These are phyloP conservation scores for Prenolepis imparis DNA, from an alignment of 2,888 invertebrate genomes.

Conservation along the genomic window DNA sequence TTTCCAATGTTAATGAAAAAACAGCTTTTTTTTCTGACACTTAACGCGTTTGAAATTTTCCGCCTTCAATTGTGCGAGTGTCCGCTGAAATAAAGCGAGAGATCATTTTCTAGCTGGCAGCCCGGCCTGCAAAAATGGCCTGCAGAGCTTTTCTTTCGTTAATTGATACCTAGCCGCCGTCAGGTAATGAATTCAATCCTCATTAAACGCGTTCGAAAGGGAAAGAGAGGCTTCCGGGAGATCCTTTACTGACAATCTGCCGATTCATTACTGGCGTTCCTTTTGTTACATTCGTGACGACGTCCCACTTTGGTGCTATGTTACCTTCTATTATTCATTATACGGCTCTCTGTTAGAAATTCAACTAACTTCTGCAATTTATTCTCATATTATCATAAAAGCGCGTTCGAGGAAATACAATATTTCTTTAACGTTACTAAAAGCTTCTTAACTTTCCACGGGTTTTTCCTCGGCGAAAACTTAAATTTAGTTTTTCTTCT, in stretches of 20 bases:
- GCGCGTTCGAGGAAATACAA: constrained; percentile 5
- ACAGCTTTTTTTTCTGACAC: background rate
- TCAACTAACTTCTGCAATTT: constrained; percentile 17
- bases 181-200: constrained; percentile 61
- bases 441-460: background rate
- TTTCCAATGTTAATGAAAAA: constrained; percentile 17
- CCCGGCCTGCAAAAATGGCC: constrained; percentile 31
- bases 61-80: constrained; percentile 17
- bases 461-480: background rate
- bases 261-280: constrained; percentile 59
- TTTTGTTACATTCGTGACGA: constrained; percentile 55
- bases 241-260: constrained; percentile 51
- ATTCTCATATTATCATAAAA: background rate
- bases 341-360: constrained; percentile 30
- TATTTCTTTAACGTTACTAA: background rate
- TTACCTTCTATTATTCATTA: constrained; percentile 15
- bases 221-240: constrained; percentile 3
- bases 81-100: background rate
- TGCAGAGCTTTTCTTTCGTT: constrained; percentile 49
- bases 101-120: background rate
- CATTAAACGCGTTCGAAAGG: constrained; percentile 61
- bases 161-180: constrained; percentile 62
- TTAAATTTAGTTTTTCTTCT: background rate
- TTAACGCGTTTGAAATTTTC: constrained; percentile 25
- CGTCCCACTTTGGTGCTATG: constrained; percentile 32